Conservation (phyloP, 2,797 vertebrate genomes). For the Sebastes alutus region DNA sequence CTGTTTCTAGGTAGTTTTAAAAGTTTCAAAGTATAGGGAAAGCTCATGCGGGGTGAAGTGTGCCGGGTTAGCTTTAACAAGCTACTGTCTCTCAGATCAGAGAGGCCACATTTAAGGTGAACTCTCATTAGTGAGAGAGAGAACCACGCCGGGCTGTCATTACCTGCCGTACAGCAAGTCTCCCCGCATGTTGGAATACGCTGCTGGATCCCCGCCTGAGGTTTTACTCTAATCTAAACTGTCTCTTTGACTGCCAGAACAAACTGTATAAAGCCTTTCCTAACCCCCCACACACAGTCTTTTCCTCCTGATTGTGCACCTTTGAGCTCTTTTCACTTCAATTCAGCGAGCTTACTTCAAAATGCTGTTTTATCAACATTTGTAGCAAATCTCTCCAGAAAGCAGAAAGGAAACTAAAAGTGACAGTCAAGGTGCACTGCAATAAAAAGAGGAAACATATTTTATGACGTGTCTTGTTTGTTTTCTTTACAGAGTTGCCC, state of each 20-base stretch:
- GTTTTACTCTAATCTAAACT: slow-evolving; percentile 53
- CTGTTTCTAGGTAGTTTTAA: slow-evolving; percentile 12
- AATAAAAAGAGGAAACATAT: background rate
- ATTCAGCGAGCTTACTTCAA: background rate
- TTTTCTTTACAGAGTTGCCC: background rate
- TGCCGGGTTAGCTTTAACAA: slow-evolving; percentile 50
- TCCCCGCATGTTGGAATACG: slow-evolving; percentile 2
- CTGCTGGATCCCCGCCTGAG: slow-evolving; percentile 21
- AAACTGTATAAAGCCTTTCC: slow-evolving; percentile 15
- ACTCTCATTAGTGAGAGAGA: slow-evolving; percentile 51
- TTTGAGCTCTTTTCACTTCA: slow-evolving; percentile 12
- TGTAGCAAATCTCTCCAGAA: background rate
- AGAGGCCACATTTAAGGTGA: slow-evolving; percentile 56
- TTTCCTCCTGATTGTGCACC: background rate
- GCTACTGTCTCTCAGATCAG: slow-evolving; percentile 53
- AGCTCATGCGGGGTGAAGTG: slow-evolving; percentile 17
- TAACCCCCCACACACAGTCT: background rate
- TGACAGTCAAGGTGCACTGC: background rate
- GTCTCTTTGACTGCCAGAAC: slow-evolving; percentile 27
- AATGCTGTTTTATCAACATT: slow-evolving; percentile 14
- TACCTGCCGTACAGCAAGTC: slow-evolving; percentile 35
- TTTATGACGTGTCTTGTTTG: background rate
- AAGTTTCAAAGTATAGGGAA: slow-evolving; percentile 21
- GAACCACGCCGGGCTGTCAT: slow-evolving; percentile 35
- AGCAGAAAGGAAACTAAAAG: background rate